A percentile compares a stretch with the other conserved stretches of the same genome.
phyloP scores from a whole-genome alignment of 2,888 invertebrate species.

The Taenaris catops region DNA sequence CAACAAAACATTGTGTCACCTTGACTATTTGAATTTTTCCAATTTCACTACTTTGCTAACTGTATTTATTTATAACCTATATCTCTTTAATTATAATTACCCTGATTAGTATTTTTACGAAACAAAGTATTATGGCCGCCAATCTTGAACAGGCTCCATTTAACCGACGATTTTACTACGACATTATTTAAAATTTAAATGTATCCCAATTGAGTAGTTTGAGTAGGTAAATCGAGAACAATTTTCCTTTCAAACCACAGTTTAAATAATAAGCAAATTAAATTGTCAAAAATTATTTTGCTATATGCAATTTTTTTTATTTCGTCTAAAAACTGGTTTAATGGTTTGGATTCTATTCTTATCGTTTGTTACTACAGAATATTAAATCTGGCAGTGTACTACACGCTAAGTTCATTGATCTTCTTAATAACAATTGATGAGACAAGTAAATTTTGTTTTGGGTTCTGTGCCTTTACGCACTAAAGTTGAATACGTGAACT shows the following conservation, averaged over 20 bases:
- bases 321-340: no score
- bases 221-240: conserved; percentile 46
- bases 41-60: conserved; percentile 6
- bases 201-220: conserved; percentile 18
- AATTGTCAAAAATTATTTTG: conserved; percentile 10
- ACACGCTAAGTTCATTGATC: no score
- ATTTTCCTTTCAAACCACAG: conserved; percentile 21
- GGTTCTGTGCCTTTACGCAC: no score
- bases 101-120: conserved; percentile 12
- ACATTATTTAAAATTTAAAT: conserved; percentile 13
- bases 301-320: no score
- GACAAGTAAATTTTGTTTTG: no score
- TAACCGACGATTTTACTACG: conserved; percentile 11
- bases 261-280: conserved; percentile 7
- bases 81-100: no score
- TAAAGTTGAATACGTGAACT: no score
- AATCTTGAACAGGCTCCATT: conserved; percentile 20
- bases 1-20: conserved; percentile 68
- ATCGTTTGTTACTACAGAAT: no score
- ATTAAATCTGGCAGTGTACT: no score
- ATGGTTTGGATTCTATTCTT: no score
- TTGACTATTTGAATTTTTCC: conserved; percentile 28
- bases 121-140: conserved; percentile 21
- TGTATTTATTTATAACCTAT: conserved; percentile 43
- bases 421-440: no score